phyloP scores from a whole-genome alignment of 2,888 invertebrate genomes.

The Drosophila sordidula region DNA sequence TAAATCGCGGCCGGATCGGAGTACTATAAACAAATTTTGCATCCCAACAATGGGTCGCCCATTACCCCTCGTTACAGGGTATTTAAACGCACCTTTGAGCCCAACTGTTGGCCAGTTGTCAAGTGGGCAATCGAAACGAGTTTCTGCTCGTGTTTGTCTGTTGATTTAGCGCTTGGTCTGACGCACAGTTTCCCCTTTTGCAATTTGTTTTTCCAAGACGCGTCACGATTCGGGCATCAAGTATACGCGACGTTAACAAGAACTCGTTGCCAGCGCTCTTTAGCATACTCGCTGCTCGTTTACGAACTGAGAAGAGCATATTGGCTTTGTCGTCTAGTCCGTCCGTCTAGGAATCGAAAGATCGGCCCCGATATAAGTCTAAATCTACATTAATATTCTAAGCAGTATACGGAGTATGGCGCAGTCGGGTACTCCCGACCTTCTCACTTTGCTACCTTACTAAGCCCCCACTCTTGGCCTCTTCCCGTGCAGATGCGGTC shows the following conservation, averaged over 20 bases:
- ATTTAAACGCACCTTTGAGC: slow-evolving; percentile 41
- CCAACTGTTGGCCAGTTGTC: slow-evolving; percentile 12
- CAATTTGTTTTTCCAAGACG: slow-evolving; percentile 62
- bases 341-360: no score
- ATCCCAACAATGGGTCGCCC: no score
- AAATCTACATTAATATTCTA: no score
- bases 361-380: no score
- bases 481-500: slow-evolving; percentile 65
- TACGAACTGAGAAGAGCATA: no score
- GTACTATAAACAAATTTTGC: no score
- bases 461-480: slow-evolving; percentile 8
- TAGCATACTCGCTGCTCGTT: slow-evolving; percentile 14
- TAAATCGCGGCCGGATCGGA: no score
- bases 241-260: slow-evolving; percentile 43
- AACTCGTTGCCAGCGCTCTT: slow-evolving; percentile 9
- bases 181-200: slow-evolving; percentile 51
- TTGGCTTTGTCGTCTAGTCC: no score
- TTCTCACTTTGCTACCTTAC: neutral
- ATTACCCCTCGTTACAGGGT: neutral
- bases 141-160: slow-evolving; percentile 43
- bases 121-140: slow-evolving; percentile 56
- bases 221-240: slow-evolving; percentile 68
- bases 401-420: no score
- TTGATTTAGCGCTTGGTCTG: slow-evolving; percentile 47
- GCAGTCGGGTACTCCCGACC: no score